These are phyloP conservation scores for Alcedo quadribrachys DNA, from an alignment of 2,797 vertebrate species.

Conservation along the genomic window DNA sequence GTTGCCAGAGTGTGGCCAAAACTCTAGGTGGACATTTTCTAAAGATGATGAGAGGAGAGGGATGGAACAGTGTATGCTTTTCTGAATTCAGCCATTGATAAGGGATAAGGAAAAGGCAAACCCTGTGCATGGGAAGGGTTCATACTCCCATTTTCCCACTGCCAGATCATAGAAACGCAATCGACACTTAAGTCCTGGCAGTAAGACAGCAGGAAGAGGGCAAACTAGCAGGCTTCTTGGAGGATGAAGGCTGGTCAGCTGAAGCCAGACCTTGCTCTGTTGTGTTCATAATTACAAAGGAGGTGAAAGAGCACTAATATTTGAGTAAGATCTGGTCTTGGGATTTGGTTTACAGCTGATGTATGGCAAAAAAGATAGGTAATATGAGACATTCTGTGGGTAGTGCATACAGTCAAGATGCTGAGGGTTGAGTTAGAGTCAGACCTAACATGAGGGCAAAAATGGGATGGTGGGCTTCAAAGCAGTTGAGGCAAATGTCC, in stretches of 20 bases:
- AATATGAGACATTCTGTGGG: background rate
- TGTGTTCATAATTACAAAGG: background rate
- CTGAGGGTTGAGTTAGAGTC: constrained; percentile 15
- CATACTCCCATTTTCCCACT: background rate
- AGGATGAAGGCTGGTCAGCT: background rate
- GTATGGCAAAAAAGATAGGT: background rate
- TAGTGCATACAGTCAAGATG: background rate
- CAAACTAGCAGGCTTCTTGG: background rate
- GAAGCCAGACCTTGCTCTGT: background rate
- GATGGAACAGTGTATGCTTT: background rate
- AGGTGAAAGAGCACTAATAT: background rate
- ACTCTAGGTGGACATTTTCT: constrained; percentile 3
- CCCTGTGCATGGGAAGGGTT: background rate
- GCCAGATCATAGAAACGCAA: background rate
- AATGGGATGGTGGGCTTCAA: background rate
- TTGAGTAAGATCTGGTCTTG: background rate
- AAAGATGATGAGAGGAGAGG: background rate
- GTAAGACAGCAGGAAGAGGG: background rate
- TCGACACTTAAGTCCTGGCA: background rate
- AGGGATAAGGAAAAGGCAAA: background rate
- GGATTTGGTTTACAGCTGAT: background rate
- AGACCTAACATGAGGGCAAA: background rate
- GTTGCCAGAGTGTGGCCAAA: constrained; percentile 27
- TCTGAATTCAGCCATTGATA: background rate
- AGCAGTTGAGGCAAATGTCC: background rate